Evolutionary conservation across 2,888 invertebrate species (phyloP).

Genomic region (Drosophila quasianomalipes): DNA sequence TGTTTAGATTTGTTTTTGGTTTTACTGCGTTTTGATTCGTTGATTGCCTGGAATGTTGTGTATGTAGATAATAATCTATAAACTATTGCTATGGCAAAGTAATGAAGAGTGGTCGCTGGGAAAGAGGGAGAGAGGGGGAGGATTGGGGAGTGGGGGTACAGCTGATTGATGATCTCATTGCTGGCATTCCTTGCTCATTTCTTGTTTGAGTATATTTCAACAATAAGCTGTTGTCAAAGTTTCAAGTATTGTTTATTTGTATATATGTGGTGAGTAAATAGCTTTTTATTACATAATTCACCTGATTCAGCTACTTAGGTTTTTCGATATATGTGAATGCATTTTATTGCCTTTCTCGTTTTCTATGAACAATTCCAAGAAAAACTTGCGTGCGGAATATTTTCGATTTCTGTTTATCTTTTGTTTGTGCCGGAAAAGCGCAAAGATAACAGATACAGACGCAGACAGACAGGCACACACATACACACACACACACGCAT

Average conservation of each 20-base stretch:
- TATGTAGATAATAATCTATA: constrained; percentile 52
- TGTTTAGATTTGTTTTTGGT: constrained; percentile 9
- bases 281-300: background rate
- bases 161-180: constrained; percentile 65
- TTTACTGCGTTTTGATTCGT: constrained; percentile 60
- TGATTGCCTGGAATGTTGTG: constrained; percentile 72
- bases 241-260: background rate
- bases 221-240: constrained; percentile 3
- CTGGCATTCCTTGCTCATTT: constrained; percentile 6
- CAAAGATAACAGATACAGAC: constrained; percentile 58
- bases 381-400: constrained; percentile 9
- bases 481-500: constrained; percentile 3
- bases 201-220: constrained; percentile 8
- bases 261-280: background rate
- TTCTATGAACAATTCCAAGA: no score
- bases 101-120: background rate
- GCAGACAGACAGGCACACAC: constrained; percentile 2
- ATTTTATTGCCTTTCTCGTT: background rate
- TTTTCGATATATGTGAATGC: constrained; percentile 1
- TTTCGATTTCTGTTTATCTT: constrained; percentile 63
- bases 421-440: constrained; percentile 66
- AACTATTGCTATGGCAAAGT: constrained; percentile 18
- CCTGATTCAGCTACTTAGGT: constrained; percentile 12
- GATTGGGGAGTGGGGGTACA: constrained; percentile 1
- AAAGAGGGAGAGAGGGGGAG: background rate